Evolutionary conservation across 2,113 vertebrate genomes (phyloP), one percentile per base, ranked within the genome.

Genomic region (Suricata suricatta): DNA sequence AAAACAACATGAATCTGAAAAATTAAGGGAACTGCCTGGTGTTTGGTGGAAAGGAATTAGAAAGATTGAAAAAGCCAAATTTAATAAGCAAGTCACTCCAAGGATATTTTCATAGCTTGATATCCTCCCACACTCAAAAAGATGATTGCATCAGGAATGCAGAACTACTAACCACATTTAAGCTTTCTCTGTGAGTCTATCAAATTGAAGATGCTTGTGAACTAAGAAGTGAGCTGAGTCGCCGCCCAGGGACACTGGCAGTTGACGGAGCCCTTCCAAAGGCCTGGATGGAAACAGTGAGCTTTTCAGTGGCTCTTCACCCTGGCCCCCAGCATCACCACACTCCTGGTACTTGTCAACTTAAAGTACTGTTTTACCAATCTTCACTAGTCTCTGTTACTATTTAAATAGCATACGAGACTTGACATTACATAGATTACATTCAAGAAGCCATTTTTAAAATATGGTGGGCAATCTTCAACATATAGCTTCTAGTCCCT

Each of bases 1-100:
- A 94, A 92, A 97, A 94, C 47, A 97, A 23, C 21, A 72, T 57
- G 47, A 79, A 44, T 81, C 88, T 90, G 60, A 96, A 97, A 96
- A 97, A 94, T 54, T 54, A 96, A 91, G 14, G 82, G 16, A 95
- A 95, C 52, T 16, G 21, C 87, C 72, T 83, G 72, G 84, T 89
- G 82, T 89, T 96, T 52, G 88, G 68, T 68, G 85, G 60, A 89
- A 88, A 63, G 63, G 29, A 31, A 93, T 47, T 79, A 72, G 72
- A n/a, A 90, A 94, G 60, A 33, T 54, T 21, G 29, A 77, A 95
- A 90, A 89, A 91, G 77, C 29, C 41, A 93, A 93, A 93, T 38
- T 66, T 81, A 95, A 94, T 94, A 98, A 97, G 66, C 72, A 89
- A 82, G 90, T 79, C 33, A 91, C 88, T 97, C 77, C 66, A 90